Percentiles rank a stretch among this genome's conserved stretches.
Conservation (phyloP, 2,888 invertebrate genomes). For the Cheilosia variabilis region DNA sequence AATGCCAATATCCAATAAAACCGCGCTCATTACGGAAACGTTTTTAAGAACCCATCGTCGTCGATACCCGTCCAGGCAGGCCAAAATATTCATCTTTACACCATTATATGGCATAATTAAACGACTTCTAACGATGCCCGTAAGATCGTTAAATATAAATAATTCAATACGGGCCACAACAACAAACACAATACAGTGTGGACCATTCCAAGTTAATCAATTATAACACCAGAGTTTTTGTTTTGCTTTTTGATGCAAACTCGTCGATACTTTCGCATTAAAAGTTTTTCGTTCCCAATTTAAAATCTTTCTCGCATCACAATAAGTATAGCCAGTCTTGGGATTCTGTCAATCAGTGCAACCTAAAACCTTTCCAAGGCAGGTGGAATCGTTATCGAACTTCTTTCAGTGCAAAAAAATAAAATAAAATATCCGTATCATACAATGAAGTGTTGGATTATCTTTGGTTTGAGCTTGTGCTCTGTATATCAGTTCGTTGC, state of each 20-base stretch:
- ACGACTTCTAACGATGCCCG: constrained; percentile 27
- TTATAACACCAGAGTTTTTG: constrained; percentile 6
- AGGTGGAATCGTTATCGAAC: constrained; percentile 36
- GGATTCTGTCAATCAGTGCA: constrained; percentile 40
- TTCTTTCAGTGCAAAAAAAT: neutral
- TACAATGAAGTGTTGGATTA: constrained; percentile 66
- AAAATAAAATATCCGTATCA: neutral
- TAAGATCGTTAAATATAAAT: constrained; percentile 56
- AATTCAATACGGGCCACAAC: constrained; percentile 21
- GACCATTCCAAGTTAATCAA: constrained; percentile 35
- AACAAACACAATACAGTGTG: neutral
- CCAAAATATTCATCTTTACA: constrained; percentile 56
- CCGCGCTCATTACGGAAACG: constrained; percentile 53
- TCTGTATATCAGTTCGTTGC: constrained; percentile 37
- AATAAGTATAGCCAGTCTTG: constrained; percentile 59
- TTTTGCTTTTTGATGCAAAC: neutral
- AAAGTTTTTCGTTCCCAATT: constrained; percentile 25
- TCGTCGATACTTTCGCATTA: constrained; percentile 25
- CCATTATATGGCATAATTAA: constrained; percentile 29
- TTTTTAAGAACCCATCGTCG: constrained; percentile 45
- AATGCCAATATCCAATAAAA: constrained; percentile 24
- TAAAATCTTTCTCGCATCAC: constrained; percentile 24
- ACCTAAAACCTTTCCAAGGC: constrained; percentile 31
- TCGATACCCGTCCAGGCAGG: constrained; percentile 6
- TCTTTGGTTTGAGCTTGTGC: constrained; percentile 50